Evolutionary conservation across 1,140 invertebrate genomes (phyloP), one percentile per base, ranked within the genome.

Genomic region (Dinoponera quadriceps): DNA sequence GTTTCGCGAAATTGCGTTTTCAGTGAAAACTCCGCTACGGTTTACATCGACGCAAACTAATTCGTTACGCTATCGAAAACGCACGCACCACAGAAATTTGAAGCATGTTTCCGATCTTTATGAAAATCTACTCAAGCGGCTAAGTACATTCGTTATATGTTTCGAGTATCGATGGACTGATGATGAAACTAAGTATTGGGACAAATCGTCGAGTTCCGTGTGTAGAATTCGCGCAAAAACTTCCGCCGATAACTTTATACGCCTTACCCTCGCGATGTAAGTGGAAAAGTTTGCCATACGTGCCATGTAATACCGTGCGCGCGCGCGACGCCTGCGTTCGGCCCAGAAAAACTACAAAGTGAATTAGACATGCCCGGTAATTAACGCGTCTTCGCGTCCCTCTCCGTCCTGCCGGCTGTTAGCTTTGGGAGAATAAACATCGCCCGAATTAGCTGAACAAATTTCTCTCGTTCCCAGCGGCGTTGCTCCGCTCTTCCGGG

Each of bases 371-470:
- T 74, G 73, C 22, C 82, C 38, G 22, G 81, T 90, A 88, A 90
- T 89, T 86, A 90, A 89, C 85, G 83, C 89, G 75, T 86, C 85
- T 83, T 80, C 82, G 44, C 9, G 63, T 63, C 65, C 82, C 11
- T 59, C 65, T 85, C 14, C 4, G 16, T 29, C 44, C 54, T 63
- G 7, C 72, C 57, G 38, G 66, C 77, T 84, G 80, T 90, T 90
- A 78, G 66, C 77, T 85, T 81, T 84, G 65, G 78, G 55, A 69
- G 59, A 86, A 90, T 90, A 90, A 90, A 89, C 87, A 89, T 84
- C 59, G 48, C 22, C 38, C 62, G 82, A 90, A 85, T 89, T 87
- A 87, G 82, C 75, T 71, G 75, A 87, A 89, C 85, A 85, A 87
- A 89, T 90, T 90, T 86, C 48, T 57, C 77, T 59, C 83, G 38